Percentiles rank a stretch among this genome's conserved stretches.
These are phyloP conservation scores for Paragorgia papillata DNA, from an alignment of 92 coral and sea anemone genomes.

Conservation along the genomic window DNA sequence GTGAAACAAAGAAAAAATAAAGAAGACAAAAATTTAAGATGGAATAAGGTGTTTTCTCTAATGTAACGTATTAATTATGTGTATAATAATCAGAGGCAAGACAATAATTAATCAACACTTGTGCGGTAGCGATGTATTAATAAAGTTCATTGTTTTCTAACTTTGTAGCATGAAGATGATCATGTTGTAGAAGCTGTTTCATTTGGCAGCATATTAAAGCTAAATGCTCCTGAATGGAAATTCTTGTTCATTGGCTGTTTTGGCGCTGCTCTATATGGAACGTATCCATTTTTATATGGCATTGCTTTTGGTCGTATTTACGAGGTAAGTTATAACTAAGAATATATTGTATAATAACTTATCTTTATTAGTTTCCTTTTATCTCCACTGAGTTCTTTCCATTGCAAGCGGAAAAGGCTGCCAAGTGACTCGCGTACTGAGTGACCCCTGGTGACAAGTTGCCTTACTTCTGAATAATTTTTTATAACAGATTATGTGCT, in stretches of 20 bases:
- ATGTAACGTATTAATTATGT: no score
- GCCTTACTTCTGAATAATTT: neutral
- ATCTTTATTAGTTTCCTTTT: no score
- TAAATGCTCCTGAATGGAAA: constrained; percentile 24
- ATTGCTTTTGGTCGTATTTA: constrained; percentile 13
- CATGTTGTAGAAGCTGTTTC: neutral
- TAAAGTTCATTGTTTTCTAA: neutral
- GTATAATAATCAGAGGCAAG: no score
- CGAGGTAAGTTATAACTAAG: constrained; percentile 5
- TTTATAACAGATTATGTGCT: neutral
- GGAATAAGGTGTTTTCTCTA: no score
- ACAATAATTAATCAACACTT: no score
- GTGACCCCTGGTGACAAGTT: neutral
- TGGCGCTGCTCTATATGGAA: constrained; percentile 11
- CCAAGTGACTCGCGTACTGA: neutral
- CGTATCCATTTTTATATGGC: constrained; percentile 14
- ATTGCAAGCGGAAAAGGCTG: no score
- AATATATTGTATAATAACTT: no score
- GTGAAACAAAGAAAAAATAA: neutral
- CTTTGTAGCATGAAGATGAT: constrained; percentile 9
- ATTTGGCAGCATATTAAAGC: neutral
- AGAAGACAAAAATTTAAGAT: no score
- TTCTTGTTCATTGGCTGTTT: constrained; percentile 14
- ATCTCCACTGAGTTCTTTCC: no score
- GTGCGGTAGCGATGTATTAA: no score